These are phyloP conservation scores for Solea solea DNA, from an alignment of 2,113 vertebrate species.

Conservation along the genomic window DNA sequence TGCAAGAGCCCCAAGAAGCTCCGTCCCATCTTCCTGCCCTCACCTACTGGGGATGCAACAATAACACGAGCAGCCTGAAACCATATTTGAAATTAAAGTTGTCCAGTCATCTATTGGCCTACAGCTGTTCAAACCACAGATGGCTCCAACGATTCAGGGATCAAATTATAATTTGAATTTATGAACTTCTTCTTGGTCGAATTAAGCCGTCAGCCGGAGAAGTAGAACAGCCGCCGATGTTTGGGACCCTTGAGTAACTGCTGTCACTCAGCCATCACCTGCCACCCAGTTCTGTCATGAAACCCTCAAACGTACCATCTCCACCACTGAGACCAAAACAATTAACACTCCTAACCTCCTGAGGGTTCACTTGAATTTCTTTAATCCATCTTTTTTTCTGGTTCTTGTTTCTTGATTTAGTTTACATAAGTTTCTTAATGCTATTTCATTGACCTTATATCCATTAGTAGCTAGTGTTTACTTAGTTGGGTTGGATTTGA, in stretches of 20 bases:
- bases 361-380: conserved; percentile 43
- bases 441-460: conserved; percentile 13
- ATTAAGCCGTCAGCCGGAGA: conserved; percentile 22
- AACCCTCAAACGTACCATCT: not conserved
- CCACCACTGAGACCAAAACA: conserved; percentile 62
- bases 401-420: conserved; percentile 45
- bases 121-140: conserved; percentile 44
- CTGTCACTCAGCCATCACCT: conserved; percentile 69
- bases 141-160: conserved; percentile 30
- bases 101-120: conserved; percentile 34
- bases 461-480: conserved; percentile 3
- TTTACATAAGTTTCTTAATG: conserved; percentile 34
- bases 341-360: conserved; percentile 63
- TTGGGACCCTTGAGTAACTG: conserved; percentile 42
- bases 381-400: conserved; percentile 25
- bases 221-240: conserved; percentile 49
- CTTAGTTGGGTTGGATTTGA: conserved; percentile 10
- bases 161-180: conserved; percentile 32
- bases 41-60: conserved; percentile 9
- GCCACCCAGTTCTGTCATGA: conserved; percentile 73
- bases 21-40: conserved; percentile 6
- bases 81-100: conserved; percentile 19
- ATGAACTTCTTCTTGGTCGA: conserved; percentile 23
- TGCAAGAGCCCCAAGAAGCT: not conserved
- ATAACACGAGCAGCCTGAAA: conserved; percentile 27